Conservation (phyloP, 1,140 invertebrate genomes). For the Grapholita molesta region DNA sequence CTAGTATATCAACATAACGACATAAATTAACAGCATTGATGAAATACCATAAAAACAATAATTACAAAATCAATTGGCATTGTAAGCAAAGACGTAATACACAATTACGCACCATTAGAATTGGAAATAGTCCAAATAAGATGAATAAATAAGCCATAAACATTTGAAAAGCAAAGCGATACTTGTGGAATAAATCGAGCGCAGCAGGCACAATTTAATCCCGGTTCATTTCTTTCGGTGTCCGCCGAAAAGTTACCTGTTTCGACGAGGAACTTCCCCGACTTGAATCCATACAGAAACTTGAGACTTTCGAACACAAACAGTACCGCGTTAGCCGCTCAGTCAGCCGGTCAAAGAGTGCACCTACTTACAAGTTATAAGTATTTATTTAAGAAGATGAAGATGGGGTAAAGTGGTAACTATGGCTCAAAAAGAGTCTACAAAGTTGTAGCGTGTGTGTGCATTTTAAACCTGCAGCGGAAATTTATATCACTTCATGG, state of each 20-base stretch:
- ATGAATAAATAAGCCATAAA: neutral
- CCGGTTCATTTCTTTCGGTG: conserved; percentile 11
- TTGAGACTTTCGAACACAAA: conserved; percentile 24
- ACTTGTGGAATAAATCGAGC: conserved; percentile 6
- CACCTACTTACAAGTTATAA: neutral
- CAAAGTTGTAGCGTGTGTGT: too few relatives aligned
- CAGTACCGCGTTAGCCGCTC: conserved; percentile 1
- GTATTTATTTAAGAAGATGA: neutral
- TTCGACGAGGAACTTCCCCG: conserved; percentile 24
- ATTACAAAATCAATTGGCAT: neutral
- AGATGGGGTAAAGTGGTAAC: neutral
- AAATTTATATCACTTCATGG: too few relatives aligned
- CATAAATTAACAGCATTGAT: too few relatives aligned
- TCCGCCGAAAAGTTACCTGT: conserved; percentile 3
- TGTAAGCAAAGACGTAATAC: conserved; percentile 9
- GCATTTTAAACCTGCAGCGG: too few relatives aligned
- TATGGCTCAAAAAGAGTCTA: too few relatives aligned
- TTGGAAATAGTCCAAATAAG: neutral
- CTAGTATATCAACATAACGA: too few relatives aligned
- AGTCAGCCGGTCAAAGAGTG: neutral
- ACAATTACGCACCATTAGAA: neutral
- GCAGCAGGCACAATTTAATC: conserved; percentile 12
- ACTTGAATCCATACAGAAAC: conserved; percentile 34
- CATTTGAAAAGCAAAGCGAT: neutral
- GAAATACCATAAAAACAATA: neutral